A percentile compares a stretch with the other conserved stretches of the same genome.
Conservation (phyloP, 2,797 vertebrate genomes). For the Thunnus albacares region DNA sequence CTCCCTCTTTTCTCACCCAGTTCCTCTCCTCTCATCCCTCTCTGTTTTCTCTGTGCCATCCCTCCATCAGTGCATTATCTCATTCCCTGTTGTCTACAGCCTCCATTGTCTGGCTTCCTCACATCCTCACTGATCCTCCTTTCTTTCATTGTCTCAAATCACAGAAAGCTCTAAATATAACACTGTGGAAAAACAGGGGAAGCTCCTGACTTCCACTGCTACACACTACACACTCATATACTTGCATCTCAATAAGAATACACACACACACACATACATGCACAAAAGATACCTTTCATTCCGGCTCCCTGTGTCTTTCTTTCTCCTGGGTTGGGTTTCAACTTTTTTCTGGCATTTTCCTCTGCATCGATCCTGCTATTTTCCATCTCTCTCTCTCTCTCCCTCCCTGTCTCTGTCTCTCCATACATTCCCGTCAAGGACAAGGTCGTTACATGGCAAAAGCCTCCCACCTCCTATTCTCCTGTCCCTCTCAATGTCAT, state of each 20-base stretch:
- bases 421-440: constrained; percentile 57
- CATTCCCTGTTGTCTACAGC: constrained; percentile 14
- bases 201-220: constrained; percentile 28
- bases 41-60: constrained; percentile 19
- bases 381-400: constrained; percentile 49
- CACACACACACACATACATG: constrained; percentile 2
- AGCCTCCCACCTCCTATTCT: constrained; percentile 29
- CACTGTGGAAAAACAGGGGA: constrained; percentile 21
- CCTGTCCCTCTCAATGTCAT: constrained; percentile 35
- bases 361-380: constrained; percentile 60
- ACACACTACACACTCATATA: not conserved
- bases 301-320: not conserved
- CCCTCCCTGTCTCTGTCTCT: constrained; percentile 27
- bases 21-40: constrained; percentile 30
- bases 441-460: constrained; percentile 53
- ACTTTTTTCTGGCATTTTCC: constrained; percentile 50
- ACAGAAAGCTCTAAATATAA: constrained; percentile 53
- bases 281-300: constrained; percentile 2
- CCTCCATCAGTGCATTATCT: constrained; percentile 32
- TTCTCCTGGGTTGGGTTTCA: constrained; percentile 24
- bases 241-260: not conserved
- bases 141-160: constrained; percentile 56
- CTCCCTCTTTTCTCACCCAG: constrained; percentile 54
- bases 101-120: constrained; percentile 28
- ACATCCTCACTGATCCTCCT: not conserved